These are phyloP conservation scores for Chymomyza costata DNA, from an alignment of 1,140 invertebrate species.

Conservation along the genomic window DNA sequence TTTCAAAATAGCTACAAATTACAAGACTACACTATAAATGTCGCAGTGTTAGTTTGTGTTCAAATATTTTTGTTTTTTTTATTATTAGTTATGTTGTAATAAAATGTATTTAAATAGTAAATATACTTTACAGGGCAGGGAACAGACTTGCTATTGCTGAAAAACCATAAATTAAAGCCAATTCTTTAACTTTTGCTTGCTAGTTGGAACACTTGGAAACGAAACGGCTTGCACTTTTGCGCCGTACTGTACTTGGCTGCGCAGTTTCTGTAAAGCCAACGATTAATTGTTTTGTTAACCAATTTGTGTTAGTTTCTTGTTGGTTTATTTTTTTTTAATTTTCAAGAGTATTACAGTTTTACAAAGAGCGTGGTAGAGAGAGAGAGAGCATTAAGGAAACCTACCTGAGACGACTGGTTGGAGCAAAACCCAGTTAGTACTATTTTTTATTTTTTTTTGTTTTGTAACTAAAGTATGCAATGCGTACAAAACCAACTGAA, in stretches of 20 bases:
- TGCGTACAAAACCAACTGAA: not conserved
- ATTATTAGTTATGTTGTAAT: not conserved
- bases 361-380: constrained; percentile 10
- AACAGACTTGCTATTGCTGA: no score
- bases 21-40: not conserved
- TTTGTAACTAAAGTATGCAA: constrained; percentile 7
- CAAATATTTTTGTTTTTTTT: not conserved
- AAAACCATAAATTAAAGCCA: no score
- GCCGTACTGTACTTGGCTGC: no score
- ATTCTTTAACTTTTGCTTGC: no score
- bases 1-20: no score
- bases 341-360: constrained; percentile 8
- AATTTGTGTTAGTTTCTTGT: not conserved
- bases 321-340: not conserved
- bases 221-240: no score
- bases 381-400: constrained; percentile 28
- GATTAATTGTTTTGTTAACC: not conserved
- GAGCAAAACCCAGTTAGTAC: constrained; percentile 2
- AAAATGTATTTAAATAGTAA: no score
- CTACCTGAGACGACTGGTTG: constrained; percentile 45
- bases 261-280: no score
- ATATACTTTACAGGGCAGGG: no score
- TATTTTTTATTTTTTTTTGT: constrained; percentile 13
- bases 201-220: no score
- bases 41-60: not conserved